Evolutionary conservation across 2,113 vertebrate species (phyloP).

Genomic region (Cryptomyrus ogoouensis): DNA sequence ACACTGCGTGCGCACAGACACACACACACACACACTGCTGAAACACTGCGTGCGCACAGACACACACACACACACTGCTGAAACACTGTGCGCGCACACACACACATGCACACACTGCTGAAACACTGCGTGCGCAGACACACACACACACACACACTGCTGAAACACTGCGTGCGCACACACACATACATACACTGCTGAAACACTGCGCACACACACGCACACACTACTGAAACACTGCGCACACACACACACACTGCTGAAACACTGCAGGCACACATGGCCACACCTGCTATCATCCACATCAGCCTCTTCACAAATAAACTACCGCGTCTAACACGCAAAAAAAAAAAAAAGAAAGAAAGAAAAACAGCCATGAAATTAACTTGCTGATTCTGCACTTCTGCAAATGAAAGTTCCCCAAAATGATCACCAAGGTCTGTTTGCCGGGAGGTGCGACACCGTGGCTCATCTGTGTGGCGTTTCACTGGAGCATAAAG

Average conservation of each 20-base stretch:
- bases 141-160: slow-evolving; percentile 16
- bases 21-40: slow-evolving; percentile 15
- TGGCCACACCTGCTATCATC: not conserved
- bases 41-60: not conserved
- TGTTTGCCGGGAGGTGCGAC: not conserved
- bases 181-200: not conserved
- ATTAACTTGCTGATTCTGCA: not conserved
- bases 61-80: not conserved
- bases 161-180: not conserved
- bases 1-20: no score
- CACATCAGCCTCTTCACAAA: not conserved
- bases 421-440: not conserved
- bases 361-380: not conserved
- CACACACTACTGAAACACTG: slow-evolving; percentile 13
- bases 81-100: not conserved
- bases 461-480: not conserved
- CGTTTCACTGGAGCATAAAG: not conserved
- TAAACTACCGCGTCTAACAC: not conserved
- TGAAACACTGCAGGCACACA: not conserved
- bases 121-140: no score
- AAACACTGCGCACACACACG: not conserved
- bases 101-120: not conserved
- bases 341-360: no score
- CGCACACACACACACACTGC: not conserved
- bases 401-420: not conserved